Base-by-base conservation (phyloP, 1,140 invertebrate genomes). In the Psix sp. region DNA sequence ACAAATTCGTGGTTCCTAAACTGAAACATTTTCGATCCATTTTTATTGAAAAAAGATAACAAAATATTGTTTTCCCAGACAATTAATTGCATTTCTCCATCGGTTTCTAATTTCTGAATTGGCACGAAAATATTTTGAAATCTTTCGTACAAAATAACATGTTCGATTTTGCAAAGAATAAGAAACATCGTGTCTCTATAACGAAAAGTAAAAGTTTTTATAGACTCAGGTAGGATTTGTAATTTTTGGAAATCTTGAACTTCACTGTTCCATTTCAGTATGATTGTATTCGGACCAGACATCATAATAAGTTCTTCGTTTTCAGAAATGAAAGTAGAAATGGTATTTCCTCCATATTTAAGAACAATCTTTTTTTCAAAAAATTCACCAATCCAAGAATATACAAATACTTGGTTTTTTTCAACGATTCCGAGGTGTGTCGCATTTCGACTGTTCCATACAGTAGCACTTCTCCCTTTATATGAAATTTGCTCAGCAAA, bases 101-200 rank as follows among this genome's bases (percentile, higher is more conserved):
- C 9, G 29, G 17, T 48, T 13, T 0, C 4, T 29, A 48, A n/a
- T 60, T 29, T 48, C 16, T 60, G 56, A 3, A 39, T 17, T 5
- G 56, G 56, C 10, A 48, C 35, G 31, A 60, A 60, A 1, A 40
- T 13, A 1, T 20, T 48, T 16, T 5, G 5, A 0, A 29, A 17
- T 60, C 48, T 45, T 31, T 39, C 39, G 10, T 60, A 60, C n/a
- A 60, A 13, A 21, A 60, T 48, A 13, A 60, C n/a, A 5, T 33
- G 20, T 0, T 48, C 26, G 2, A 29, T n/a, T 14, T 40, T 5
- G 5, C 16, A 49, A 39, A 59, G 42, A 26, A 59, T 9, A 3
- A 59, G 9, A 46, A 46, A 59, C 4, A 29, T 35, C 15, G 35
- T 38, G 10, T 31, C n/a, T n/a, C 39, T 39, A 9, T 59, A 29